Percentiles rank a stretch among this genome's conserved stretches.
Evolutionary conservation across 2,888 invertebrate species (phyloP).

Genomic region (Acleris literana): DNA sequence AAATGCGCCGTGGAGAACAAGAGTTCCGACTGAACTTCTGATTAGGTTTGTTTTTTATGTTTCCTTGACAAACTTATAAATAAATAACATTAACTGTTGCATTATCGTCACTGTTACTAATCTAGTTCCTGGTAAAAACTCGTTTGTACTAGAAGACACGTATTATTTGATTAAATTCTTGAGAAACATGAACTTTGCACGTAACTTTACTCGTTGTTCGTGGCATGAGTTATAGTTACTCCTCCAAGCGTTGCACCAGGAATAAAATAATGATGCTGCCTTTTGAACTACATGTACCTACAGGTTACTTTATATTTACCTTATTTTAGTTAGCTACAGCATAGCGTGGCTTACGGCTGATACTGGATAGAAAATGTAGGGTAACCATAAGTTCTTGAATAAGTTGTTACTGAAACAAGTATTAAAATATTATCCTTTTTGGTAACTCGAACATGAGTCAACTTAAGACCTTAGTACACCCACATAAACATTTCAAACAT

Average conservation of each 20-base stretch:
- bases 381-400: no score
- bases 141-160: constrained; percentile 11
- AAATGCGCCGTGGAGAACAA: constrained; percentile 55
- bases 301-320: no score
- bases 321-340: no score
- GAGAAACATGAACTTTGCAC: constrained; percentile 5
- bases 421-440: no score
- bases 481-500: constrained; percentile 31
- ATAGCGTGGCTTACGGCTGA: no score
- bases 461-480: background rate
- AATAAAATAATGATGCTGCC: constrained; percentile 7
- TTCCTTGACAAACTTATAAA: constrained; percentile 40
- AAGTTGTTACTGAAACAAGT: no score
- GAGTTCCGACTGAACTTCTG: constrained; percentile 56
- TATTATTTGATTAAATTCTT: constrained; percentile 31
- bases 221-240: constrained; percentile 15
- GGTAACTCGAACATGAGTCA: no score
- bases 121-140: constrained; percentile 6
- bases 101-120: constrained; percentile 18
- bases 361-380: no score
- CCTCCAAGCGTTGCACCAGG: constrained; percentile 9
- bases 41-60: constrained; percentile 63
- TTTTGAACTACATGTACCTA: background rate
- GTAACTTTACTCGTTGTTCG: constrained; percentile 12
- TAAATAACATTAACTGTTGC: constrained; percentile 30